phyloP scores from a whole-genome alignment of 2,888 invertebrate species.

The Muschampia plurimacula region DNA sequence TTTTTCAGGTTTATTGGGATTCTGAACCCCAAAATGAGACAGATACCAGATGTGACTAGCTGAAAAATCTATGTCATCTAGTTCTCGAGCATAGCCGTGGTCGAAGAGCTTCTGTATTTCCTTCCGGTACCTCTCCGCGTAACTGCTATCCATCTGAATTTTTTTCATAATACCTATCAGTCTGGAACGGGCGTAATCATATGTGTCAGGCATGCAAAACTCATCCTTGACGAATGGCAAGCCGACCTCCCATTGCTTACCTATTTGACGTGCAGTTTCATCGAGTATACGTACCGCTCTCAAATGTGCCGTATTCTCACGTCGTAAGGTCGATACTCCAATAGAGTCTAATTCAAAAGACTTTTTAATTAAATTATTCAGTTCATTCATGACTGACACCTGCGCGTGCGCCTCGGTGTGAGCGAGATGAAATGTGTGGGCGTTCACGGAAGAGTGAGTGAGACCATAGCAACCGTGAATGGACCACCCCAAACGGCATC shows the following conservation, averaged over 20 bases:
- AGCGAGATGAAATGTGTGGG: conserved; percentile 39
- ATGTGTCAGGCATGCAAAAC: conserved; percentile 43
- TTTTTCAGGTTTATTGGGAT: conserved; percentile 45
- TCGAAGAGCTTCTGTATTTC: conserved; percentile 43
- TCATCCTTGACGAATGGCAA: conserved; percentile 44
- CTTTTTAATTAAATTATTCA: conserved; percentile 43
- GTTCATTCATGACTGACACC: conserved; percentile 24
- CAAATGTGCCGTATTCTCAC: conserved; percentile 45
- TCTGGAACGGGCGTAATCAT: conserved; percentile 38
- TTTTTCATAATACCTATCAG: conserved; percentile 37
- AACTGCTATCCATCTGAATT: conserved; percentile 28
- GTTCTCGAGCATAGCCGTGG: conserved; percentile 43
- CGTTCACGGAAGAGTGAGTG: conserved; percentile 39
- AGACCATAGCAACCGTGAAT: conserved; percentile 43
- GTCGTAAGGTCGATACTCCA: conserved; percentile 44
- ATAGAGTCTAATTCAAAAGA: conserved; percentile 46
- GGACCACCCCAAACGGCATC: conserved; percentile 43
- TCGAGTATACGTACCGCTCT: conserved; percentile 45
- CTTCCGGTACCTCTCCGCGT: conserved; percentile 37
- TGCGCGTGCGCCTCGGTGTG: conserved; percentile 27
- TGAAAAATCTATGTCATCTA: conserved; percentile 40
- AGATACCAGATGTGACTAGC: conserved; percentile 42
- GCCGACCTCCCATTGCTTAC: conserved; percentile 45
- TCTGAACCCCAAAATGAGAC: conserved; percentile 45
- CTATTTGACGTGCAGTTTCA: conserved; percentile 42